These are phyloP conservation scores for Druceiella hillmani DNA, from an alignment of 2,888 invertebrate genomes.

Conservation along the genomic window DNA sequence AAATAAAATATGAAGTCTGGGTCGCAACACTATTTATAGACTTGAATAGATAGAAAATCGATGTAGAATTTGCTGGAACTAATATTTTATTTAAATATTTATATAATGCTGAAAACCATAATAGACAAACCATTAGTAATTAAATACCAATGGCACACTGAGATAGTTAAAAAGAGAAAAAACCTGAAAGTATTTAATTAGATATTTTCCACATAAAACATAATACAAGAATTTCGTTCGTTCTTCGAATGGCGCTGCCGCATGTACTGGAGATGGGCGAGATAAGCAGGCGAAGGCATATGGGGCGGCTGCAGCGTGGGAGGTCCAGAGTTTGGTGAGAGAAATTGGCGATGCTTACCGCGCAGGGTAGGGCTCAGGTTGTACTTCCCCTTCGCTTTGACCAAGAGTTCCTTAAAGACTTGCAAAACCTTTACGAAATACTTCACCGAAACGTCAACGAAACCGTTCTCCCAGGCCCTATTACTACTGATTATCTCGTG, in stretches of 20 bases:
- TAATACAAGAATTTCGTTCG: constrained; percentile 77
- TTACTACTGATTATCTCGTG: constrained; percentile 79
- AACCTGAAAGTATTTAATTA: too few relatives aligned
- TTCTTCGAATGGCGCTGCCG: constrained; percentile 68
- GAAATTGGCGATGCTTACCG: constrained; percentile 65
- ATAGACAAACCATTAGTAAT: too few relatives aligned
- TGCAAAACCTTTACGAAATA: constrained; percentile 76
- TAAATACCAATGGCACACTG: too few relatives aligned
- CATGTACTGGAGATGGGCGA: constrained; percentile 78
- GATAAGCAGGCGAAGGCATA: constrained; percentile 74
- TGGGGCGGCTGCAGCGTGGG: constrained; percentile 52
- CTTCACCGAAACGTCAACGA: constrained; percentile 87
- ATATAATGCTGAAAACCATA: too few relatives aligned
- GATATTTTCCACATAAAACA: constrained; percentile 73
- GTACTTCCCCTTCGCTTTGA: constrained; percentile 86
- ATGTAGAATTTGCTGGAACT: too few relatives aligned
- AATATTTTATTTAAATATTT: too few relatives aligned
- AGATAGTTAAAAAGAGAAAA: too few relatives aligned
- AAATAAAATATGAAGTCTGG: too few relatives aligned
- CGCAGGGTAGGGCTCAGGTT: constrained; percentile 82
- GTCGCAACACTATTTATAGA: too few relatives aligned
- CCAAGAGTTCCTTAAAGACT: constrained; percentile 82
- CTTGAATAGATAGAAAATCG: too few relatives aligned
- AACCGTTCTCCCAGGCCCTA: constrained; percentile 90
- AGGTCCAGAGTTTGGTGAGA: constrained; percentile 52